Conservation (phyloP, 1,140 invertebrate genomes). For the Eriocheir sinensis region DNA sequence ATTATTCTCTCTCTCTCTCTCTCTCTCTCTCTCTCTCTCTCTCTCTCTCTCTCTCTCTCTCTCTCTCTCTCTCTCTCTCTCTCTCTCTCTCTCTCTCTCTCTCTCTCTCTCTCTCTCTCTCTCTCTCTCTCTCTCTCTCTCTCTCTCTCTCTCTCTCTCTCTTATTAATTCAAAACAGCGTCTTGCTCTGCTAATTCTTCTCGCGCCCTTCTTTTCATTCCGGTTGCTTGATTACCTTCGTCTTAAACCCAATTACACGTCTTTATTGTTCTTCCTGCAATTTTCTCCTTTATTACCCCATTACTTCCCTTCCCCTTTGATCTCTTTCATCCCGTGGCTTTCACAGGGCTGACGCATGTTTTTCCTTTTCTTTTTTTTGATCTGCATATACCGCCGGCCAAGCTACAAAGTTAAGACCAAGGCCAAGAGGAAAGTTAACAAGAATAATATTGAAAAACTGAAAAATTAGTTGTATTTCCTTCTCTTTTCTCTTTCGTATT, state of each 20-base stretch:
- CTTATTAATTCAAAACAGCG: background rate
- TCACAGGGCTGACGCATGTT: background rate
- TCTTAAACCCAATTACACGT: too few species aligned
- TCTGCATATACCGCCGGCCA: too few species aligned
- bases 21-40: slow-evolving; percentile 52
- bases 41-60: slow-evolving; percentile 39
- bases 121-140: background rate
- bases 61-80: too few species aligned
- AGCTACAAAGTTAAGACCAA: too few species aligned
- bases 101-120: background rate
- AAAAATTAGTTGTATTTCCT: too few species aligned
- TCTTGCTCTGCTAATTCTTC: background rate
- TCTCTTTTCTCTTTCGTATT: background rate
- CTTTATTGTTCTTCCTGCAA: background rate
- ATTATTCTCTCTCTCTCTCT: background rate
- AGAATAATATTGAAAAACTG: too few species aligned
- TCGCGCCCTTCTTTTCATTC: too few species aligned
- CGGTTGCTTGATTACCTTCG: too few species aligned
- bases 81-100: background rate
- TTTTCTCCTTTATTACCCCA: background rate
- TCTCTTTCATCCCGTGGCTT: background rate
- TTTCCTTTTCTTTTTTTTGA: background rate
- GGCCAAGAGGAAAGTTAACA: too few species aligned
- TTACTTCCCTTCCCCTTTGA: background rate
- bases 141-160: background rate